Evolutionary conservation across 2,113 vertebrate genomes (phyloP), one percentile per base, ranked within the genome.

Genomic region (Aptenodytes patagonicus): DNA sequence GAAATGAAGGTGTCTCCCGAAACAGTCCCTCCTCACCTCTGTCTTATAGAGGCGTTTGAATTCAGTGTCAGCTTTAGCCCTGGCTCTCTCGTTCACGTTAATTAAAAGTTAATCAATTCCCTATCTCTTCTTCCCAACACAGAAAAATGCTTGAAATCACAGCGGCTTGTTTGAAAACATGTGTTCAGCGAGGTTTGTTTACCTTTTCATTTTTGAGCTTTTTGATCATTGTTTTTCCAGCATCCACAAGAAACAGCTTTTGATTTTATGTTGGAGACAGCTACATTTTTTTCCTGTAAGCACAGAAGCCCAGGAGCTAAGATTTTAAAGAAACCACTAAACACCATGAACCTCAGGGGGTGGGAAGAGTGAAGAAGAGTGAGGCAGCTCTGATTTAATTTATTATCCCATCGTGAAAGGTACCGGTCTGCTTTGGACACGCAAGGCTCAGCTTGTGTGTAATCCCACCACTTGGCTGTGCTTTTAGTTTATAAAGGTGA

Each of bases 321-420:
- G 25, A 54, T 57, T 69, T 70, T 78, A 9, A 32, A 87, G 36
- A 49, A 87, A 40, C 26, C 65, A n/a, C 44, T 47, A 38, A 61
- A n/a, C 9, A 13, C 25, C 15, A 3, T 29, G 19, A 17, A 64
- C 54, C 54, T 36, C 18, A 49, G 18, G 6, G 29, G 10, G 6
- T 34, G 40, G 12, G 34, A 4, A 1, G 36, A 20, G 34, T 13
- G 57, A 26, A 61, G 55, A 25, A 61, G 40, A 34, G 11, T 0
- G 1, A 64, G 18, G 6, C 17, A 34, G 17, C 66, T 68, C 51
- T 22, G 42, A 18, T 60, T 62, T 58, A 2, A 1, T 62, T 71
- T n/a, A 38, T 13, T 55, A 24, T 47, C 34, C 38, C 16, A 2
- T 25, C 2, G 0, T 6, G 21, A 42, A 38, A 49, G 29, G 24